Percentiles rank a stretch among this genome's conserved stretches.
Evolutionary conservation across 1,140 invertebrate genomes (phyloP).

Genomic region (Drosophila funebris): DNA sequence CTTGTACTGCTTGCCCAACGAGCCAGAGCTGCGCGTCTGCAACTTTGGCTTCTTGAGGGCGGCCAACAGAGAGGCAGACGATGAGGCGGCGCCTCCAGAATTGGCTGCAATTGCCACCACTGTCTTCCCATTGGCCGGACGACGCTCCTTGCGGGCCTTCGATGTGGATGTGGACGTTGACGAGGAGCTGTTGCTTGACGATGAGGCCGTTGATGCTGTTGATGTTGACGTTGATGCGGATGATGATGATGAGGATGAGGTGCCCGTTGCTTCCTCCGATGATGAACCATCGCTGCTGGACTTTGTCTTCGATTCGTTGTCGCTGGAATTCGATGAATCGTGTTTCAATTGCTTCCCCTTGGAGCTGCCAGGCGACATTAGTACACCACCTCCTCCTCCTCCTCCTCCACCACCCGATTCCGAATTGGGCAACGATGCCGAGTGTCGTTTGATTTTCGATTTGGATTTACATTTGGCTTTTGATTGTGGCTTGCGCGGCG

Average conservation of each 20-base stretch:
- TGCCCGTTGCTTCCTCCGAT: neutral
- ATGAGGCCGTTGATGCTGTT: neutral
- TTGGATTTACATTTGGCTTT: constrained; percentile 35
- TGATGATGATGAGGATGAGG: neutral
- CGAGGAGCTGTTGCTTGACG: neutral
- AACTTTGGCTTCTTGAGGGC: constrained; percentile 61
- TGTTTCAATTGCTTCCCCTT: neutral
- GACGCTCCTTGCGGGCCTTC: neutral
- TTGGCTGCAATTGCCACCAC: constrained; percentile 1
- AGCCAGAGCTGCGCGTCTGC: constrained; percentile 42
- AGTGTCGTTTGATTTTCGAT: constrained; percentile 21
- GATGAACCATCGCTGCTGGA: neutral
- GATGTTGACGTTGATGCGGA: neutral
- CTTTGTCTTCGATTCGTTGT: neutral
- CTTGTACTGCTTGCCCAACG: constrained; percentile 72
- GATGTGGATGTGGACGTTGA: constrained; percentile 8
- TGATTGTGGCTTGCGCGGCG: constrained; percentile 52
- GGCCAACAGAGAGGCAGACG: constrained; percentile 51
- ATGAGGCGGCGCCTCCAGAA: constrained; percentile 38
- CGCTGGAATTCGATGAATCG: neutral
- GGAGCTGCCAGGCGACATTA: neutral
- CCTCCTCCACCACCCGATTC: neutral
- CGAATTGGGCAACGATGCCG: neutral
- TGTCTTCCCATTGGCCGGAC: constrained; percentile 46
- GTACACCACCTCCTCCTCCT: neutral